Evolutionary conservation across 1,140 invertebrate species (phyloP).

Genomic region (Saccostrea echinata): DNA sequence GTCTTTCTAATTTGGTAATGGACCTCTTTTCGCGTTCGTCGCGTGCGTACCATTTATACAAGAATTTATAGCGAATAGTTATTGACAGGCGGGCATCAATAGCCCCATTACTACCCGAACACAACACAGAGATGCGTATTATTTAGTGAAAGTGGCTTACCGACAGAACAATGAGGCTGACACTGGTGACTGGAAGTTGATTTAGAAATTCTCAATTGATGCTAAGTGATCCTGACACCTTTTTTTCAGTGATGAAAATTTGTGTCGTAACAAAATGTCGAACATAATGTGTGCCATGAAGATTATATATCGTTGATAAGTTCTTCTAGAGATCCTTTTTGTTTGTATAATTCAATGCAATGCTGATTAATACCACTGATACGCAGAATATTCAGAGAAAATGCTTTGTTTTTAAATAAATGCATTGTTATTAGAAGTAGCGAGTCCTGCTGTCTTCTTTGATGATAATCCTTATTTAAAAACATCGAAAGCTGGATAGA

Average conservation of each 20-base stretch:
- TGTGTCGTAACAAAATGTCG: constrained; percentile 12
- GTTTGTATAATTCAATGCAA: neutral
- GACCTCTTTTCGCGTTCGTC: constrained; percentile 1
- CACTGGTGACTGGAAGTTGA: constrained; percentile 12
- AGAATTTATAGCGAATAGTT: constrained; percentile 20
- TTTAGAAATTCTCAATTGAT: constrained; percentile 21
- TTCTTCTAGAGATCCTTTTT: neutral
- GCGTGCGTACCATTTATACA: constrained; percentile 18
- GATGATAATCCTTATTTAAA: too few relatives aligned
- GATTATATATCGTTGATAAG: constrained; percentile 3
- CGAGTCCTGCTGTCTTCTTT: neutral
- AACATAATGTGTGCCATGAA: neutral
- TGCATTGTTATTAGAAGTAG: neutral
- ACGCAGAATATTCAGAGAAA: neutral
- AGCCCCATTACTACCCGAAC: constrained; percentile 35
- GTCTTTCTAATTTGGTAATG: constrained; percentile 39
- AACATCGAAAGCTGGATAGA: too few relatives aligned
- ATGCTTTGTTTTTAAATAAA: neutral
- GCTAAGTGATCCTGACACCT: constrained; percentile 26
- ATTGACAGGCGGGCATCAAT: constrained; percentile 22
- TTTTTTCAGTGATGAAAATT: neutral
- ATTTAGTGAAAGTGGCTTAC: constrained; percentile 8
- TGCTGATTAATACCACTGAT: neutral
- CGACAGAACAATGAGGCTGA: neutral
- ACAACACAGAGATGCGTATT: neutral